Conservation (phyloP, 2,888 invertebrate species). For the Pterobdella sp. region DNA sequence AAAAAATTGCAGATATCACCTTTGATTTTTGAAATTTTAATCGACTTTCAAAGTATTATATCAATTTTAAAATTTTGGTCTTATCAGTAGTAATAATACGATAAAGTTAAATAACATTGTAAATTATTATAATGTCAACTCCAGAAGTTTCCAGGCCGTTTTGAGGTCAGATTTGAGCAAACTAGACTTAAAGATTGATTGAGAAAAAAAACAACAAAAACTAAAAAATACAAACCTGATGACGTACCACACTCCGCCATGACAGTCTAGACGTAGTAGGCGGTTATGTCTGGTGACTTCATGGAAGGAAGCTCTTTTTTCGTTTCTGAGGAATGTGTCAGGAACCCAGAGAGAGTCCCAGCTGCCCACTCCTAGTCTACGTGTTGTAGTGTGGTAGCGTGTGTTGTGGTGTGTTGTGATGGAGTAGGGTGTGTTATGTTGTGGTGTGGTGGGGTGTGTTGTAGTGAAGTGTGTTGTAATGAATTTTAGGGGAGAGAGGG, state of each 20-base stretch:
- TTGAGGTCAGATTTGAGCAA: background rate
- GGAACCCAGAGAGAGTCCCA: slow-evolving; percentile 24
- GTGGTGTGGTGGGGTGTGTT: no score
- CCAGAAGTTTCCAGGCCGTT: background rate
- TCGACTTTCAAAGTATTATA: background rate
- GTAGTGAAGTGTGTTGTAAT: no score
- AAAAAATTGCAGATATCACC: no score
- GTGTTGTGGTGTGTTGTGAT: no score
- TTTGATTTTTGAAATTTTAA: background rate
- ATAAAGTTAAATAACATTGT: background rate
- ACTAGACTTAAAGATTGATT: background rate
- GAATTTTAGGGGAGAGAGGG: no score
- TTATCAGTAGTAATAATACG: background rate
- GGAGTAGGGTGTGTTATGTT: no score
- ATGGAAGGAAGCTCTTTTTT: slow-evolving; percentile 25
- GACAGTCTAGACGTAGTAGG: slow-evolving; percentile 7
- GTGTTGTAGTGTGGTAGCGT: no score
- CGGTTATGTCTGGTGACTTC: slow-evolving; percentile 25
- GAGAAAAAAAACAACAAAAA: background rate
- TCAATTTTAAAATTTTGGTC: background rate
- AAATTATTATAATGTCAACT: background rate
- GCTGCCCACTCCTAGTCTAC: slow-evolving; percentile 24
- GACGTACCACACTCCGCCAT: slow-evolving; percentile 28
- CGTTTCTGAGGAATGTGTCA: slow-evolving; percentile 25
- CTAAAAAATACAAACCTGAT: slow-evolving; percentile 12